phyloP scores from a whole-genome alignment of 92 coral and sea anemone genomes.

The Palythoa grandiflora region DNA sequence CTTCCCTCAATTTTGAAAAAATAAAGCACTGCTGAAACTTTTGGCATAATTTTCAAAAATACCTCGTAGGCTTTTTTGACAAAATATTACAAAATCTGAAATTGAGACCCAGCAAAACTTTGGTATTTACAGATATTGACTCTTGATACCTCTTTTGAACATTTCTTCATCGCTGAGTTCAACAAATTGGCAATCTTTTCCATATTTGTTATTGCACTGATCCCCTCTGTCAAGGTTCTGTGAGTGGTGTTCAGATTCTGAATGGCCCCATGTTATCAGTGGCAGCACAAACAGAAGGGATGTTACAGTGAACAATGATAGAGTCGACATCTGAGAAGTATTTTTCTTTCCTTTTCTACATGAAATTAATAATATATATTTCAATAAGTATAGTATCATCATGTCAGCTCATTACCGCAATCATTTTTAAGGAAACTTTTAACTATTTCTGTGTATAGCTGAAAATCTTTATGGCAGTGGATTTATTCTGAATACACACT shows the following conservation, averaged over 20 bases:
- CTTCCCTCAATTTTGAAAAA: too few relatives aligned
- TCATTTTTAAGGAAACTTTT: too few relatives aligned
- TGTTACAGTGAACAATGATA: background rate
- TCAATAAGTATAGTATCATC: too few relatives aligned
- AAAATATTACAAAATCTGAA: background rate
- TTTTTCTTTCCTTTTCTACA: background rate
- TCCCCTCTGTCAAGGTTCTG: background rate
- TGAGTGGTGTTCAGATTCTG: conserved; percentile 30
- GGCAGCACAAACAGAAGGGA: background rate
- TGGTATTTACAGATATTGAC: too few relatives aligned
- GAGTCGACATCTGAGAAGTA: background rate
- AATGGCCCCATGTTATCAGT: conserved; percentile 1
- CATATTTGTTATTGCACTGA: conserved; percentile 59
- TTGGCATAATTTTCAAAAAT: too few relatives aligned
- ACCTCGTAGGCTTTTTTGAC: background rate
- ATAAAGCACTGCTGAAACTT: too few relatives aligned
- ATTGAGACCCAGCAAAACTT: too few relatives aligned
- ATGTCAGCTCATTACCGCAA: too few relatives aligned
- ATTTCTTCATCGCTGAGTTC: conserved; percentile 75
- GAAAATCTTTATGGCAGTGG: too few relatives aligned
- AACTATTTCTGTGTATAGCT: too few relatives aligned
- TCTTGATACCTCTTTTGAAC: conserved; percentile 59
- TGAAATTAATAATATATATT: background rate
- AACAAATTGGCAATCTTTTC: conserved; percentile 48
- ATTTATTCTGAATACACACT: too few relatives aligned